Percentiles rank a stretch among this genome's conserved stretches.
phyloP scores from a whole-genome alignment of 2,888 invertebrate genomes.

The Cyclophora albipunctata region DNA sequence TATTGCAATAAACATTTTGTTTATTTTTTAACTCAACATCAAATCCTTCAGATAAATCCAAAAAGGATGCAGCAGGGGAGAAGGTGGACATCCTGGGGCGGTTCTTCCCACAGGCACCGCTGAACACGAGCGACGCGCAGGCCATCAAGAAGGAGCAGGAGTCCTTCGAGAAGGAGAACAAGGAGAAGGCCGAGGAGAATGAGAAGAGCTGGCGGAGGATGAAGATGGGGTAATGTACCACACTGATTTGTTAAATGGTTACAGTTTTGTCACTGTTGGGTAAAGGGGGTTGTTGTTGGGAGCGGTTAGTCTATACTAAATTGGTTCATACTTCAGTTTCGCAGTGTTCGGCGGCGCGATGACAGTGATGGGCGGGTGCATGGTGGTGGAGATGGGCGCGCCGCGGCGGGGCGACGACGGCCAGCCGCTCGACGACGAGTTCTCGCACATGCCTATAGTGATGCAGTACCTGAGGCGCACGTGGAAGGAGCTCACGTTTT shows the following conservation, averaged over 20 bases:
- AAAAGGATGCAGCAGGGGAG: slow-evolving; percentile 37
- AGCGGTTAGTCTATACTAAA: too few relatives aligned
- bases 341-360: slow-evolving; percentile 78
- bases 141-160: slow-evolving; percentile 74
- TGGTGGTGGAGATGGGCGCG: slow-evolving; percentile 83
- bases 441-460: slow-evolving; percentile 78
- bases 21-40: too few relatives aligned
- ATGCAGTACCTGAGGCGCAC: slow-evolving; percentile 83
- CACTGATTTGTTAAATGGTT: not conserved
- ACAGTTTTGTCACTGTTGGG: not conserved
- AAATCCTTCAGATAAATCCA: too few relatives aligned
- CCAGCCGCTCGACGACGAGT: slow-evolving; percentile 82
- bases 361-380: slow-evolving; percentile 73
- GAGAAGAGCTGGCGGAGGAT: slow-evolving; percentile 83
- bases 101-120: slow-evolving; percentile 73
- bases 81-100: slow-evolving; percentile 71
- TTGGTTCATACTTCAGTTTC: slow-evolving; percentile 46
- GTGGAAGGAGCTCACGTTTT: slow-evolving; percentile 81
- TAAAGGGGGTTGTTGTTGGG: too few relatives aligned
- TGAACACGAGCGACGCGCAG: slow-evolving; percentile 52
- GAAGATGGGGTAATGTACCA: slow-evolving; percentile 76
- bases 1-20: too few relatives aligned
- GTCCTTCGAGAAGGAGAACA: slow-evolving; percentile 69
- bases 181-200: slow-evolving; percentile 76
- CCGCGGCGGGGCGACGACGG: slow-evolving; percentile 84